Conservation (phyloP, 1,140 invertebrate species). For the Drosophila yakuba region DNA sequence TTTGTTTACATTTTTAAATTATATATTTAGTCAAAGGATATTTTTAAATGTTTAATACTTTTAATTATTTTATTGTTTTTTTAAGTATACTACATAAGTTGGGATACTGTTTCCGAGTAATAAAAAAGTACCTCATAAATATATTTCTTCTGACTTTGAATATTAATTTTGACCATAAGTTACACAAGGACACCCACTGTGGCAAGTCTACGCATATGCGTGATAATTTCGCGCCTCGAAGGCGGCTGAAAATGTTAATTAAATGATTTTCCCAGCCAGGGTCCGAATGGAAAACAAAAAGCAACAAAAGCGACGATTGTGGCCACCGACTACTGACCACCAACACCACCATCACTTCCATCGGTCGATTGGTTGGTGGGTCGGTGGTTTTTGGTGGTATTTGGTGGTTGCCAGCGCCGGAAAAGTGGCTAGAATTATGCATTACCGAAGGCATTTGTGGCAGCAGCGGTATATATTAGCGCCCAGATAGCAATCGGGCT, state of each 20-base stretch:
- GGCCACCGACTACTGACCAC: conserved; percentile 46
- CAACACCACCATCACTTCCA: neutral
- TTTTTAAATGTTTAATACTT: too few relatives aligned
- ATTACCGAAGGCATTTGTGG: conserved; percentile 72
- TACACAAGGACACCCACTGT: conserved; percentile 11
- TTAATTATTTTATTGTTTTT: neutral
- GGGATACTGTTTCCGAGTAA: too few relatives aligned
- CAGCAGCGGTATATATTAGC: conserved; percentile 47
- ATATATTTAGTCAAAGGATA: too few relatives aligned
- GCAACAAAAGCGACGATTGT: conserved; percentile 55
- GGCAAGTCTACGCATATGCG: conserved; percentile 65
- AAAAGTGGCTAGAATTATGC: conserved; percentile 80
- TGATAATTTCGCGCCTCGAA: conserved; percentile 80
- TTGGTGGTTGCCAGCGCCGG: conserved; percentile 51
- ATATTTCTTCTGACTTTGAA: neutral
- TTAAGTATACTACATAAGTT: neutral
- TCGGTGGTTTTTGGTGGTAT: conserved; percentile 31
- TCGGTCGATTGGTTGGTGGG: neutral
- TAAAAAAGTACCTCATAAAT: too few relatives aligned
- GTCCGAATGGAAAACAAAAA: conserved; percentile 47
- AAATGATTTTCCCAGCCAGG: conserved; percentile 78
- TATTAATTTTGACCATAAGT: neutral
- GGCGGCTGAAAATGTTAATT: conserved; percentile 78
- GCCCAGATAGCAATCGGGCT: conserved; percentile 66
- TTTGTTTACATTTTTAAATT: too few relatives aligned